A percentile compares a stretch with the other conserved stretches of the same genome.
phyloP scores from a whole-genome alignment of 2,888 invertebrate genomes.

The Trachelus tabidus region DNA sequence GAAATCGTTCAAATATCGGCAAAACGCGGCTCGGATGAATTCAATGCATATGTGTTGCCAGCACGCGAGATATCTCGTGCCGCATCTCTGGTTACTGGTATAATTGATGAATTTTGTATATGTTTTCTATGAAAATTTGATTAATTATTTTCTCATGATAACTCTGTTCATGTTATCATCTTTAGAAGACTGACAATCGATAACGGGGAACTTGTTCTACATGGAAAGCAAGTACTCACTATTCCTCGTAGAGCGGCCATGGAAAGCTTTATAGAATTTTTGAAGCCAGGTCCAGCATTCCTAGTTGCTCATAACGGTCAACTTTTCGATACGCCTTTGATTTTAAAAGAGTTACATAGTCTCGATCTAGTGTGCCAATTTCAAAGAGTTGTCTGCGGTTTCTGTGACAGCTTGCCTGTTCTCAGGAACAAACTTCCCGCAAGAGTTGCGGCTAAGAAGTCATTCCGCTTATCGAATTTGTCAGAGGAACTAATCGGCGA shows the following conservation, averaged over 20 bases:
- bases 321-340: conserved; percentile 14
- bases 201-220: conserved; percentile 11
- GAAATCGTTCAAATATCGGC: conserved; percentile 17
- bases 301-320: conserved; percentile 18
- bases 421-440: conserved; percentile 19
- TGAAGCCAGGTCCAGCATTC: conserved; percentile 6
- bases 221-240: not conserved
- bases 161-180: too few relatives aligned
- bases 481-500: conserved; percentile 8
- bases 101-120: not conserved
- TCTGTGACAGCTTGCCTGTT: conserved; percentile 15
- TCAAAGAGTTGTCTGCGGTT: conserved; percentile 8
- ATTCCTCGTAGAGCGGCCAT: conserved; percentile 8
- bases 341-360: conserved; percentile 12
- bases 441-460: conserved; percentile 12
- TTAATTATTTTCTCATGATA: too few relatives aligned
- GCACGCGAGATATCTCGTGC: not conserved
- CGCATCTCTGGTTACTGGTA: conserved; percentile 8
- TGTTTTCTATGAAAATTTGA: too few relatives aligned
- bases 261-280: conserved; percentile 10
- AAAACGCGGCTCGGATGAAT: conserved; percentile 13
- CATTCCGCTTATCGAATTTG: conserved; percentile 8
- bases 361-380: conserved; percentile 10
- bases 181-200: not conserved
- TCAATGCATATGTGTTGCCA: conserved; percentile 15